These are phyloP conservation scores for Nasonovia ribisnigri DNA, from an alignment of 2,888 invertebrate genomes.

Conservation along the genomic window DNA sequence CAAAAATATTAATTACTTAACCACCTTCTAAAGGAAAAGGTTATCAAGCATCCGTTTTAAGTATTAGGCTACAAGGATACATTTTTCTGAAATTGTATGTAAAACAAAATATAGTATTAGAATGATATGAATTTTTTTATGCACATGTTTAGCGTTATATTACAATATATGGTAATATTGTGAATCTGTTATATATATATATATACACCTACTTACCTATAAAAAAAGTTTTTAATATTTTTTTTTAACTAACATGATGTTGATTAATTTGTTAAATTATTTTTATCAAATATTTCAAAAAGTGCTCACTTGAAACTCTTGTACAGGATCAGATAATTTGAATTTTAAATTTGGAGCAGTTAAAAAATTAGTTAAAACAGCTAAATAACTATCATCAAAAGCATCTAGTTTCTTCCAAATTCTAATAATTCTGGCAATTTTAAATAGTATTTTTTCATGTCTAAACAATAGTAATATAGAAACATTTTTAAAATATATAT, in stretches of 20 bases:
- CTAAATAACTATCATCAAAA: constrained; percentile 90
- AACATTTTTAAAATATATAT: not conserved
- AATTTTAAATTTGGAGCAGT: constrained; percentile 73
- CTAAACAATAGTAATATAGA: constrained; percentile 72
- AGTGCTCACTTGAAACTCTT: constrained; percentile 81
- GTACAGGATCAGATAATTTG: constrained; percentile 68
- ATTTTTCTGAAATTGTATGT: too few relatives aligned
- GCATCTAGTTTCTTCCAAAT: constrained; percentile 96
- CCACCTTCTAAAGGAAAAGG: too few relatives aligned
- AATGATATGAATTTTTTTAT: too few relatives aligned
- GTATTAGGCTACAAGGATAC: too few relatives aligned
- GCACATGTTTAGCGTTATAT: too few relatives aligned
- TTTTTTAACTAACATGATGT: not conserved
- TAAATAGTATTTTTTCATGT: constrained; percentile 89
- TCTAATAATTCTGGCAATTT: constrained; percentile 90
- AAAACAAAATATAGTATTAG: too few relatives aligned
- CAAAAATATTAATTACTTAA: too few relatives aligned
- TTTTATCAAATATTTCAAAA: constrained; percentile 64
- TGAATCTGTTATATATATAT: not conserved
- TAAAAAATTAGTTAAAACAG: constrained; percentile 86
- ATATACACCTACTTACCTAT: too few relatives aligned
- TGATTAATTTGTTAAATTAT: not conserved
- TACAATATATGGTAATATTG: not conserved
- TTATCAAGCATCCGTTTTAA: too few relatives aligned
- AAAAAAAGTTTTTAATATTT: too few relatives aligned